Percentiles rank a stretch among this genome's conserved stretches.
Conservation (phyloP, 1,140 invertebrate species). For the Adelges cooleyi region DNA sequence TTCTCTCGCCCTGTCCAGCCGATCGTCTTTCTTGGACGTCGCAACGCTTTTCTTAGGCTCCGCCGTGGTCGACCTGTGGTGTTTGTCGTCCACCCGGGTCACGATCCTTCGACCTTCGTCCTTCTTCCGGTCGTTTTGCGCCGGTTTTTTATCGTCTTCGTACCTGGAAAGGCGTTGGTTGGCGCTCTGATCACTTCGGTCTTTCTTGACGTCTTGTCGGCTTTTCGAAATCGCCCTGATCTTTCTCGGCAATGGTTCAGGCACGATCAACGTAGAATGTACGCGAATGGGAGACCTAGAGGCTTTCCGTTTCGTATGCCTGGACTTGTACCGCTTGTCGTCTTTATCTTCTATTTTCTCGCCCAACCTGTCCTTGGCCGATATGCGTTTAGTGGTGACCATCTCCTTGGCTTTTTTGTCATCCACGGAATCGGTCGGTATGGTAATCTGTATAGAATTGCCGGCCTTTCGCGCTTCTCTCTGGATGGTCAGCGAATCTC, state of each 20-base stretch:
- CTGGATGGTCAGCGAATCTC: constrained; percentile 10
- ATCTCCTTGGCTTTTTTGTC: constrained; percentile 20
- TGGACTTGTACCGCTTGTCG: neutral
- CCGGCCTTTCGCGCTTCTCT: constrained; percentile 32
- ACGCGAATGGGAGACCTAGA: constrained; percentile 9
- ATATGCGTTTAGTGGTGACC: constrained; percentile 29
- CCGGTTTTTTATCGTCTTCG: constrained; percentile 13
- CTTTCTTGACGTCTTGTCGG: neutral
- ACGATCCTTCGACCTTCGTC: constrained; percentile 23
- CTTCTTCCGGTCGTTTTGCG: constrained; percentile 22
- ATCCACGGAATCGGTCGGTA: constrained; percentile 22
- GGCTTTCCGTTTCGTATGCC: neutral
- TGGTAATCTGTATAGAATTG: constrained; percentile 31
- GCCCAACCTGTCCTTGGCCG: constrained; percentile 35
- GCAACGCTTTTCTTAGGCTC: constrained; percentile 15
- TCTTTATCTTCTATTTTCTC: constrained; percentile 34
- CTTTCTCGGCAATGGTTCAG: neutral
- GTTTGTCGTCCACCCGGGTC: constrained; percentile 3
- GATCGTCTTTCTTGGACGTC: constrained; percentile 20
- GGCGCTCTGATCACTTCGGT: neutral
- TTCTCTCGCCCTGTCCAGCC: constrained; percentile 20
- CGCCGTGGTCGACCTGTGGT: neutral
- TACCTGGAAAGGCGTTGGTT: neutral
- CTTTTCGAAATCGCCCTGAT: neutral
- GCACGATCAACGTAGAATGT: constrained; percentile 14